Conservation (phyloP, 2,113 vertebrate genomes). For the Lagopus muta region DNA sequence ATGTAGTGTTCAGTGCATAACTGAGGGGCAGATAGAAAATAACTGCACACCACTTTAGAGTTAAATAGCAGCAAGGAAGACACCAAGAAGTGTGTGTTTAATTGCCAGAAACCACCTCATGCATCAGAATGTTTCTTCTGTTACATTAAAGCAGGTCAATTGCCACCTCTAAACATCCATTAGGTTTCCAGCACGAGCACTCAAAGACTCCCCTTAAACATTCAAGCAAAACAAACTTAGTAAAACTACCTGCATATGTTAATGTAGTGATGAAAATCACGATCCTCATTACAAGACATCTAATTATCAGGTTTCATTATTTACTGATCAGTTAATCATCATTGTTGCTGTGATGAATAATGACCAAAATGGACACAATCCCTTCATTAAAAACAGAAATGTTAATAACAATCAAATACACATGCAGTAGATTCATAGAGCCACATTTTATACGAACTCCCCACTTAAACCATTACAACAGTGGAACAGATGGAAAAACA, state of each 20-base stretch:
- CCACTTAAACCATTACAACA: not conserved
- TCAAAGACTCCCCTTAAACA: not conserved
- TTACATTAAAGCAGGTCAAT: not conserved
- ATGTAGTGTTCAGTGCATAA: not conserved
- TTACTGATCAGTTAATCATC: not conserved
- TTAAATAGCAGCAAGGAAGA: fast-evolving
- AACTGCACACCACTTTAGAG: not conserved
- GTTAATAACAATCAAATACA: not conserved
- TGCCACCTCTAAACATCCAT: not conserved
- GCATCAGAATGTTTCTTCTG: not conserved
- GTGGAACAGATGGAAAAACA: not conserved
- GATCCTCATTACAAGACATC: not conserved
- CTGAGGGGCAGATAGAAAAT: not conserved
- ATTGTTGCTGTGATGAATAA: not conserved
- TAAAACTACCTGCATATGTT: not conserved
- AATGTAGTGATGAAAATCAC: not conserved
- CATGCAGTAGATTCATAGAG: fast-evolving
- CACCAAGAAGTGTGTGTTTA: not conserved
- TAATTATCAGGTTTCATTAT: not conserved
- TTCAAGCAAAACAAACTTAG: not conserved
- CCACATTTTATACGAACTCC: not conserved
- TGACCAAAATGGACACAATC: not conserved
- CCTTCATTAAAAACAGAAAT: not conserved
- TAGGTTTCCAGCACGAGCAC: not conserved
- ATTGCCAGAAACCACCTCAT: not conserved